Evolutionary conservation across 2,888 invertebrate species (phyloP).

Genomic region (Helicoverpa assulta): DNA sequence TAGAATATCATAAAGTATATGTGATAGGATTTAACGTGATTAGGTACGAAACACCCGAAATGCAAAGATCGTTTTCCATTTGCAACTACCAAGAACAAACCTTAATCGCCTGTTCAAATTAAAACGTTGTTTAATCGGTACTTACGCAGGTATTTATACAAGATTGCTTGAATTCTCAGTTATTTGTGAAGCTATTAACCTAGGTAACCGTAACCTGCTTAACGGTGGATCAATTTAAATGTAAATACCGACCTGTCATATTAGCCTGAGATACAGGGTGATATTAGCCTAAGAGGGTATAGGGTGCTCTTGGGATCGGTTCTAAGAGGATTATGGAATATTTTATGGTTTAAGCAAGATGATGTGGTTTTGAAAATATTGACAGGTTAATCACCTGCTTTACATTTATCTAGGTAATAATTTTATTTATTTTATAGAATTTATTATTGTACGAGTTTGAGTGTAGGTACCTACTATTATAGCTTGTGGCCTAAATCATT

Average conservation of each 20-base stretch:
- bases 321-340: not conserved
- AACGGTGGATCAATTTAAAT: constrained; percentile 29
- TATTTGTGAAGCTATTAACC: constrained; percentile 26
- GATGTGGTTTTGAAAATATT: too few species aligned
- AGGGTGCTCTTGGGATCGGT: not conserved
- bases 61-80: not conserved
- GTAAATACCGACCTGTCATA: constrained; percentile 29
- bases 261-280: not conserved
- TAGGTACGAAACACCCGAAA: too few species aligned
- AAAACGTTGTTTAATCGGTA: constrained; percentile 37
- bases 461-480: too few species aligned
- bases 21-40: too few species aligned
- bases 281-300: constrained; percentile 1
- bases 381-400: too few species aligned
- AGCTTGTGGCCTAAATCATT: too few species aligned
- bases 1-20: too few species aligned
- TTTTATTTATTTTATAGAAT: too few species aligned
- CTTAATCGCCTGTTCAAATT: constrained; percentile 28
- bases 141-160: constrained; percentile 23
- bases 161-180: constrained; percentile 19
- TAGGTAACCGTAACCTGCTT: constrained; percentile 32
- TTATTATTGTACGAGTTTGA: too few species aligned
- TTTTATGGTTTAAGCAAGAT: not conserved
- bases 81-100: not conserved
- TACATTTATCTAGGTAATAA: too few species aligned